Conservation (phyloP, 2,888 invertebrate genomes). For the Drosophila neotestacea region DNA sequence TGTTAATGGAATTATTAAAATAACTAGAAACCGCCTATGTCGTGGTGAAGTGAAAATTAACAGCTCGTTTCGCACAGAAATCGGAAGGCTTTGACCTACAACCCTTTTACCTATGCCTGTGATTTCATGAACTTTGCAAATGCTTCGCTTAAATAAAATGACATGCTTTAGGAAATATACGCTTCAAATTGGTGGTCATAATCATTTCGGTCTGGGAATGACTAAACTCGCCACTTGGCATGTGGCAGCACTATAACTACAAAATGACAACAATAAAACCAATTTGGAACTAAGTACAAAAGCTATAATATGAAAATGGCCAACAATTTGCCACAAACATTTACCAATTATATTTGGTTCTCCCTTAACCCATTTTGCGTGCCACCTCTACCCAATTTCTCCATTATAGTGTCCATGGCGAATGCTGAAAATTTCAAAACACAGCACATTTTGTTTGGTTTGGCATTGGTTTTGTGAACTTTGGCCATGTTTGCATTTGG, state of each 20-base stretch:
- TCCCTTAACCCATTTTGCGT: not conserved
- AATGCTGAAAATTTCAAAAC: slow-evolving; percentile 40
- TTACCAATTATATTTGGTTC: slow-evolving; percentile 69
- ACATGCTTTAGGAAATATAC: slow-evolving; percentile 4
- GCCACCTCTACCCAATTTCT: not conserved
- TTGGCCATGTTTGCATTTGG: slow-evolving; percentile 59
- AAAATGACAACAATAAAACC: slow-evolving; percentile 60
- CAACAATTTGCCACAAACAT: slow-evolving; percentile 72
- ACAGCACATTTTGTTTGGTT: slow-evolving; percentile 57
- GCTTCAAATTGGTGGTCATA: not conserved
- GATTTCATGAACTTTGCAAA: too few relatives aligned
- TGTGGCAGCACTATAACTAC: slow-evolving; percentile 22
- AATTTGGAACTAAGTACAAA: slow-evolving; percentile 64
- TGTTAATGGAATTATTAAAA: too few relatives aligned
- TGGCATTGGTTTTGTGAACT: slow-evolving; percentile 49
- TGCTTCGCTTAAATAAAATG: too few relatives aligned
- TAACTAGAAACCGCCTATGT: too few relatives aligned
- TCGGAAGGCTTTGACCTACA: too few relatives aligned
- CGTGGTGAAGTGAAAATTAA: too few relatives aligned
- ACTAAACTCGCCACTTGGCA: slow-evolving; percentile 18
- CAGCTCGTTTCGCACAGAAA: too few relatives aligned
- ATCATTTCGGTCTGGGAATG: slow-evolving; percentile 3
- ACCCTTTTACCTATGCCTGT: too few relatives aligned
- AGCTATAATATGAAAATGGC: slow-evolving; percentile 64
- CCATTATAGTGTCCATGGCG: slow-evolving; percentile 2